Evolutionary conservation across 37 sponge, comb jelly and placozoan genomes (phyloP).

Genomic region (Bolinopsis microptera): DNA sequence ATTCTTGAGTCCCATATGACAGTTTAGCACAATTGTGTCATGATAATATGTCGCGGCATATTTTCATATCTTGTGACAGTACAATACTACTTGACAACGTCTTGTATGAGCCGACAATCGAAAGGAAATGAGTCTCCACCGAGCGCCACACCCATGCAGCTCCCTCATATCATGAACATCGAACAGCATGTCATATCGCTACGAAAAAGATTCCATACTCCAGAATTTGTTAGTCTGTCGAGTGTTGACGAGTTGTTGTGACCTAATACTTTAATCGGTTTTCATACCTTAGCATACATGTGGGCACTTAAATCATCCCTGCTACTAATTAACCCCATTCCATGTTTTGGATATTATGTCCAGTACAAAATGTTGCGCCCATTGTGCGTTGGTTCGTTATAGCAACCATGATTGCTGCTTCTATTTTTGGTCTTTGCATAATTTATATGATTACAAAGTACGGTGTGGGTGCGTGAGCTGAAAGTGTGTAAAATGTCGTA

Average conservation of each 20-base stretch:
- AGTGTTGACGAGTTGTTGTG: background rate
- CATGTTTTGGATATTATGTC: background rate
- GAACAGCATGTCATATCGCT: background rate
- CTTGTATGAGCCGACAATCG: too few species aligned
- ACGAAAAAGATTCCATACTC: background rate
- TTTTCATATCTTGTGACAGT: background rate
- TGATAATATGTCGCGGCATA: background rate
- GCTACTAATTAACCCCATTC: background rate
- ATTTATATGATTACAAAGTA: background rate
- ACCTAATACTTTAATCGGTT: background rate
- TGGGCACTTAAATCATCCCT: background rate
- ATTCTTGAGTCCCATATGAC: background rate
- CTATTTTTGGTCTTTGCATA: background rate
- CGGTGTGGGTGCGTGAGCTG: background rate
- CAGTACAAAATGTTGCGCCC: background rate
- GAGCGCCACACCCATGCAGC: background rate
- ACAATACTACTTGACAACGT: too few species aligned
- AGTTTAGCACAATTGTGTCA: background rate
- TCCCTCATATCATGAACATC: too few species aligned
- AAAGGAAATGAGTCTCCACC: too few species aligned
- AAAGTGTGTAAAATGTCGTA: background rate
- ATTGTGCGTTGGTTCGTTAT: background rate
- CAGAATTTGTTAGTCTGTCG: background rate
- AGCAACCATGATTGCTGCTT: background rate
- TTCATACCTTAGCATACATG: background rate